Evolutionary conservation across 92 coral and sea anemone genomes (phyloP).

Genomic region (Diadumene lineata): DNA sequence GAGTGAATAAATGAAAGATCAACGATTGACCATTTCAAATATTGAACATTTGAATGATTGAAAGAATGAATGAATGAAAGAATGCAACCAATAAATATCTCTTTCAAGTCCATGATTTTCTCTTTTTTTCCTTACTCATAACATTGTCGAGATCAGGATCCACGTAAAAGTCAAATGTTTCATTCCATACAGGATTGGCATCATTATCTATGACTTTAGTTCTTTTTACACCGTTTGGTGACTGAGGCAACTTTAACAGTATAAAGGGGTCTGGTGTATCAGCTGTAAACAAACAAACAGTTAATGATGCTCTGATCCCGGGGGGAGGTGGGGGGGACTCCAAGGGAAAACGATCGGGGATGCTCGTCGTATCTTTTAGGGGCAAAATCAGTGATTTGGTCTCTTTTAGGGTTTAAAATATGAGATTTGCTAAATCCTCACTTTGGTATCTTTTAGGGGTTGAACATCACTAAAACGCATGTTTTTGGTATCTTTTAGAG

Average conservation of each 20-base stretch:
- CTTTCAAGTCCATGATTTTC: neutral
- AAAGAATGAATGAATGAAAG: neutral
- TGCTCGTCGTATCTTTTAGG: no score
- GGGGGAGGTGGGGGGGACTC: no score
- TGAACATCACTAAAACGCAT: no score
- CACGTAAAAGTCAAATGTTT: slow-evolving; percentile 54
- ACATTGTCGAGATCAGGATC: slow-evolving; percentile 42
- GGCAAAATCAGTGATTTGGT: no score
- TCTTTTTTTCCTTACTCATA: slow-evolving; percentile 26
- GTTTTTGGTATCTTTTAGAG: no score
- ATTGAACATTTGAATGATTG: neutral
- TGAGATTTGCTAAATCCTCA: no score
- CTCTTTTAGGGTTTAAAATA: no score
- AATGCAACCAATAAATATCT: neutral
- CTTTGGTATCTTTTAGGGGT: no score
- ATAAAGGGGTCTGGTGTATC: slow-evolving; percentile 73
- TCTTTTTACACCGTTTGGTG: slow-evolving; percentile 53
- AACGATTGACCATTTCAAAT: neutral
- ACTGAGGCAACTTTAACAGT: slow-evolving; percentile 28
- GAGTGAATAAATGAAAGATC: neutral
- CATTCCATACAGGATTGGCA: slow-evolving; percentile 56
- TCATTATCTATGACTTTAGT: slow-evolving; percentile 39
- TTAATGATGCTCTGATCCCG: no score
- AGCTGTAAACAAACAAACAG: slow-evolving; percentile 14
- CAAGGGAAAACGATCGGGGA: no score